A percentile compares a stretch with the other conserved stretches of the same genome.
These are phyloP conservation scores for Eulithis prunata DNA, from an alignment of 2,888 invertebrate species.

Conservation along the genomic window DNA sequence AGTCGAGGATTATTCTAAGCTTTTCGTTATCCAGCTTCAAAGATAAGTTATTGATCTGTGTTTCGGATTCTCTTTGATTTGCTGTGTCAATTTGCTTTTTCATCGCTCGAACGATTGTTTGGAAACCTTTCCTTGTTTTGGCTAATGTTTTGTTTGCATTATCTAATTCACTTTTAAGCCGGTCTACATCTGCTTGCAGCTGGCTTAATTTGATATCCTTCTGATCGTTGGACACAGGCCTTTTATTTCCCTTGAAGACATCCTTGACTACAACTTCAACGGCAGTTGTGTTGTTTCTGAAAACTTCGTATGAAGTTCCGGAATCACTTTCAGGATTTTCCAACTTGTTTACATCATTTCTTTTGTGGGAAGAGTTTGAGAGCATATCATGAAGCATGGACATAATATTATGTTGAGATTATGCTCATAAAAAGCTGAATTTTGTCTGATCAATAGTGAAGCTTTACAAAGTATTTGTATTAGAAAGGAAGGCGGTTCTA, in stretches of 20 bases:
- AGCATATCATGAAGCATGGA: slow-evolving; percentile 14
- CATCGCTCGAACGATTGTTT: slow-evolving; percentile 59
- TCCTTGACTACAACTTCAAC: slow-evolving; percentile 73
- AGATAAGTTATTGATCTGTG: slow-evolving; percentile 54
- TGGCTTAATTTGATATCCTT: slow-evolving; percentile 40
- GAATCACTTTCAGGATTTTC: slow-evolving; percentile 35
- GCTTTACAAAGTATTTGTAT: not conserved
- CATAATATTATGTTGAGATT: slow-evolving; percentile 19
- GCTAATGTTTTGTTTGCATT: slow-evolving; percentile 51
- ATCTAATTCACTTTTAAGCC: slow-evolving; percentile 54
- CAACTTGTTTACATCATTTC: slow-evolving; percentile 25
- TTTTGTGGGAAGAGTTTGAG: slow-evolving; percentile 21
- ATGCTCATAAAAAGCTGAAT: not conserved
- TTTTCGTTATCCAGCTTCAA: slow-evolving; percentile 72
- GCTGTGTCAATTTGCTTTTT: slow-evolving; percentile 62
- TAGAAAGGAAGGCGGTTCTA: not conserved
- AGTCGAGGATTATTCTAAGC: slow-evolving; percentile 59
- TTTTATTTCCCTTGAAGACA: slow-evolving; percentile 49
- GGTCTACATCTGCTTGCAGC: slow-evolving; percentile 54
- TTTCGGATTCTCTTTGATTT: slow-evolving; percentile 58
- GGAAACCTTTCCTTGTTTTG: slow-evolving; percentile 54
- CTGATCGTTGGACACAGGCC: slow-evolving; percentile 20
- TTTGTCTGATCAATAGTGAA: not conserved
- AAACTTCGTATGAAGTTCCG: slow-evolving; percentile 62
- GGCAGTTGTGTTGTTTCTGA: slow-evolving; percentile 69